Evolutionary conservation across 1,140 invertebrate genomes (phyloP), one percentile per base, ranked within the genome.

Genomic region (Drosophila orosa): DNA sequence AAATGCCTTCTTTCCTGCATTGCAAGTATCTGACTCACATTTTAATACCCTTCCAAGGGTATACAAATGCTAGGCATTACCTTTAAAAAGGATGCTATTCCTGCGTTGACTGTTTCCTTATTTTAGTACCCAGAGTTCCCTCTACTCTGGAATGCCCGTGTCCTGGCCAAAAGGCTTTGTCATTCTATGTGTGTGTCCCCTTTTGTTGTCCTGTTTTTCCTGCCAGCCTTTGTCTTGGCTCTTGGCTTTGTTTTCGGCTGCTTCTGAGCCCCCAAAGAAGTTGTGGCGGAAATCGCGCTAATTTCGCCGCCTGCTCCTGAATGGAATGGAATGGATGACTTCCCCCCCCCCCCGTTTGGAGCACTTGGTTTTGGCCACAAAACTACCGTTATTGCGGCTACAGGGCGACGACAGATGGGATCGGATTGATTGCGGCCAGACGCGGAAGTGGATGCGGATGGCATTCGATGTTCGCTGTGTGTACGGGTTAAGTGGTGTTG

Each of bases 251-350:
- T 31, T 48, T 27, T 29, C 8, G 39, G 22, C 27, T 47, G 10
- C 56, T 39, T 73, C 31, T 35, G 27, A 13, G 17, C 10, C 17
- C 35, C 76, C 52, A 19, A 19, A 63, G 74, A 67, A 63, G 40
- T 78, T 87, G 66, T 37, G 76, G 62, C 75, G 80, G 82, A 86
- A 81, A 86, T 81, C 50, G 74, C 67, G 74, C 84, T 86, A 89
- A 87, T 86, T 86, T 87, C 33, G 58, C 54, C 80, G 74, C 80
- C 80, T 79, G 69, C 56, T 10, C 17, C 50, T n/a, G 31, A 8
- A 24, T 13, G 29, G 17, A 24, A 45, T 6, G 8, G n/a, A 1
- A 29, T 3, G 17, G 47, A 15, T 22, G 31, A 24, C 29, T 22
- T 10, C 12, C 15, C 17, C 10, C n/a, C 33, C n/a, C 33, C 24